These are phyloP conservation scores for Sericinus montela DNA, from an alignment of 2,888 invertebrate species.

Conservation along the genomic window DNA sequence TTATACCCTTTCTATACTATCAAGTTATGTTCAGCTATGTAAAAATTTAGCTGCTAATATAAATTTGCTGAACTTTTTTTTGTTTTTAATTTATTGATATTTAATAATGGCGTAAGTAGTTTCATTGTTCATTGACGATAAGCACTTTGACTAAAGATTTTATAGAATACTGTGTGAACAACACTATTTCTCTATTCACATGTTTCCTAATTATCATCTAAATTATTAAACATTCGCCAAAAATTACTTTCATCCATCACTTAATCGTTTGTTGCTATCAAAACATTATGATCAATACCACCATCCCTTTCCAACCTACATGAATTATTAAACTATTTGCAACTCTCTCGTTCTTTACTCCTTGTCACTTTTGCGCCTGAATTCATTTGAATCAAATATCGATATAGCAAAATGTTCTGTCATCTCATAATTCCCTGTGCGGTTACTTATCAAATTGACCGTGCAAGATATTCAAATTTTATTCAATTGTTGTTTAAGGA, in stretches of 20 bases:
- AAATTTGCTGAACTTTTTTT: too few species aligned
- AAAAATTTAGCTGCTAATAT: too few species aligned
- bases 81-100: too few species aligned
- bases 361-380: conserved; percentile 1
- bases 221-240: conserved; percentile 21
- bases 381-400: conserved; percentile 60
- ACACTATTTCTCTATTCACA: conserved; percentile 16
- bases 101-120: too few species aligned
- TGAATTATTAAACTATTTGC: not conserved
- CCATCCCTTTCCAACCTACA: not conserved
- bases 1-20: too few species aligned
- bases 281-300: conserved; percentile 10
- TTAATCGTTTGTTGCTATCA: conserved; percentile 22
- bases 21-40: too few species aligned
- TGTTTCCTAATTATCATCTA: conserved; percentile 8
- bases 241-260: conserved; percentile 23
- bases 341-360: not conserved
- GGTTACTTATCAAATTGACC: conserved; percentile 69
- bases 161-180: conserved; percentile 16
- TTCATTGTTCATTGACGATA: too few species aligned
- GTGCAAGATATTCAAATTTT: conserved; percentile 53
- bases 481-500: conserved; percentile 31
- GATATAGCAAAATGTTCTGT: conserved; percentile 37
- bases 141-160: too few species aligned
- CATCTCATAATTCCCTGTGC: conserved; percentile 31